Percentiles rank a stretch among this genome's conserved stretches.
Conservation (phyloP, 2,113 vertebrate genomes). For the Apodemus speciosus region DNA sequence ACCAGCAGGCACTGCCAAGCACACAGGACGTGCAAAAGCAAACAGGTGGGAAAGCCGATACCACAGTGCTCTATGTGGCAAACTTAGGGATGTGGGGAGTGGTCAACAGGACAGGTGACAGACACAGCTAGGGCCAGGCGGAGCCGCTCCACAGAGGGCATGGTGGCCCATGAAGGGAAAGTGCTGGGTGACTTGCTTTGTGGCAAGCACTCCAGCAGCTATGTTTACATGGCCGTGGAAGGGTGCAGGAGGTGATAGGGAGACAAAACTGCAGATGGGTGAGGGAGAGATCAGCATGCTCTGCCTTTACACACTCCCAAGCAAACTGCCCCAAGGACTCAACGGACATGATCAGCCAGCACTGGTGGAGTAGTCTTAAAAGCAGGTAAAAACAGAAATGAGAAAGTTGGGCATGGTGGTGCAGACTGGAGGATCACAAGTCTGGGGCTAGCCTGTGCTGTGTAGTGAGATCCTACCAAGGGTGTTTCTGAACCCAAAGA, state of each 20-base stretch:
- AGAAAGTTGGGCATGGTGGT: neutral
- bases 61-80: neutral
- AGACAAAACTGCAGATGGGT: neutral
- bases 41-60: neutral
- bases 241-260: neutral
- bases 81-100: neutral
- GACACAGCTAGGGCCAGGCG: neutral
- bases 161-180: neutral
- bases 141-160: neutral
- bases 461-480: neutral
- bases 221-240: neutral
- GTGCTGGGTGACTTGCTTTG: neutral
- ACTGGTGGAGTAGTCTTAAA: neutral
- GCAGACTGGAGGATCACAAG: neutral
- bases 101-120: neutral
- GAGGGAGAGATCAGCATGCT: neutral
- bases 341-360: neutral
- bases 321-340: neutral
- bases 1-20: neutral
- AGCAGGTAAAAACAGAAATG: constrained; percentile 12
- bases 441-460: neutral
- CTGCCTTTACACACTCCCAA: neutral
- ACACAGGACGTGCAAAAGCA: neutral
- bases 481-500: neutral
- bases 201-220: constrained; percentile 3